A percentile compares a stretch with the other conserved stretches of the same genome.
Conservation (phyloP, 1,140 invertebrate species). For the Hestina assimilis region DNA sequence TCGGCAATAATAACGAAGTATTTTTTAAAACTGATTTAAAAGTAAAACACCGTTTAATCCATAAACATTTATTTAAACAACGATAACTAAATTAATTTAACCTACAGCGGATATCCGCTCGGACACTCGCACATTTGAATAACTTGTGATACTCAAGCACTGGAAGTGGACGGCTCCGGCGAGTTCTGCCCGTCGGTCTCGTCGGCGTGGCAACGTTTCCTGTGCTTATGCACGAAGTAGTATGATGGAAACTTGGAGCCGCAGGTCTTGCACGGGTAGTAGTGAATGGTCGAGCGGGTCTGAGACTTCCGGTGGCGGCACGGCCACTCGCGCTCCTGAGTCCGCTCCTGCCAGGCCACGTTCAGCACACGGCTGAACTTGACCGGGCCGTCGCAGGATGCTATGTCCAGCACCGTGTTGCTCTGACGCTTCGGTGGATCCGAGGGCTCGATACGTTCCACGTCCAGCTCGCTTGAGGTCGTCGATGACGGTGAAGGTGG, state of each 20-base stretch:
- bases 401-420: slow-evolving; percentile 84
- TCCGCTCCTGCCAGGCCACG: slow-evolving; percentile 58
- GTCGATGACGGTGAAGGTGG: slow-evolving; percentile 53
- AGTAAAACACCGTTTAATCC: slow-evolving; percentile 27
- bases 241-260: slow-evolving; percentile 95
- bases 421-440: slow-evolving; percentile 36
- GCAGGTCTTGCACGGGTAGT: slow-evolving; percentile 95
- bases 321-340: slow-evolving; percentile 74
- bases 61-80: slow-evolving; percentile 60
- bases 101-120: slow-evolving; percentile 44
- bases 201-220: slow-evolving; percentile 89
- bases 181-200: slow-evolving; percentile 66
- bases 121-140: slow-evolving; percentile 22
- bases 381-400: slow-evolving; percentile 92
- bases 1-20: too few species aligned
- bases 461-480: slow-evolving; percentile 56
- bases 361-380: slow-evolving; percentile 80
- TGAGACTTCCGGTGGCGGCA: slow-evolving; percentile 67
- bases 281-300: slow-evolving; percentile 90
- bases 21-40: neutral
- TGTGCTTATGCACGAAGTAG: slow-evolving; percentile 95
- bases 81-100: slow-evolving; percentile 52
- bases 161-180: slow-evolving; percentile 57
- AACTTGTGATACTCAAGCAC: slow-evolving; percentile 14
- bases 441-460: slow-evolving; percentile 52